A percentile compares a stretch with the other conserved stretches of the same genome.
phyloP scores from a whole-genome alignment of 2,797 vertebrate genomes.

The Melanotaenia trifasciata region DNA sequence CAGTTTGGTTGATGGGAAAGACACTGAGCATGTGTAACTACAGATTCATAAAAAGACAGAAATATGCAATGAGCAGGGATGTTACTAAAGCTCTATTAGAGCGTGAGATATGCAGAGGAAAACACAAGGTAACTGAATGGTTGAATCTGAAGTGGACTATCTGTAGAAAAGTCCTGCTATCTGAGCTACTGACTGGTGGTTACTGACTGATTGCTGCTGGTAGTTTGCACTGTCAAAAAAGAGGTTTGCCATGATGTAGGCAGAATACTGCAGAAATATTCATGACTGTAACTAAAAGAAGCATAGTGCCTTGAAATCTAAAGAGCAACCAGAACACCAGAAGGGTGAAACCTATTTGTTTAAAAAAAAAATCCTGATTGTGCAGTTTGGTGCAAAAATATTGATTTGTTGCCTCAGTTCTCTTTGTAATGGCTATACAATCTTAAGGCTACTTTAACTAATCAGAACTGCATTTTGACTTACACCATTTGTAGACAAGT shows the following conservation, averaged over 20 bases:
- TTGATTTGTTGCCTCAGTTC: too few relatives aligned
- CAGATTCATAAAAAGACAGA: conserved; percentile 3
- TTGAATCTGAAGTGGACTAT: conserved; percentile 8
- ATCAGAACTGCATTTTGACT: too few relatives aligned
- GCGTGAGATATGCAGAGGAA: background rate
- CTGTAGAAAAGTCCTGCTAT: conserved; percentile 15
- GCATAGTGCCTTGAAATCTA: background rate
- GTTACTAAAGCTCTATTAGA: conserved; percentile 4
- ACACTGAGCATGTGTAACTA: conserved; percentile 10
- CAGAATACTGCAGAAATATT: background rate
- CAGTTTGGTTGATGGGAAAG: conserved; percentile 15
- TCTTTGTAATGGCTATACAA: too few relatives aligned
- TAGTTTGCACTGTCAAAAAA: background rate
- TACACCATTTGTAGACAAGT: too few relatives aligned
- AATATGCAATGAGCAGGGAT: background rate
- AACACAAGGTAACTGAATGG: background rate
- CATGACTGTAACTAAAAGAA: background rate
- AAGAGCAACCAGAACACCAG: background rate
- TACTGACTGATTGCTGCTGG: background rate
- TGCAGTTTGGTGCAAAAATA: too few relatives aligned
- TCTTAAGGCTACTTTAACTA: too few relatives aligned
- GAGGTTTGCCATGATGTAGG: background rate
- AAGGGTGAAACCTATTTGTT: too few relatives aligned
- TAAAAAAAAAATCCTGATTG: too few relatives aligned
- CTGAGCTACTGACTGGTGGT: conserved; percentile 11